Percentiles rank a stretch among this genome's conserved stretches.
These are phyloP conservation scores for Drosophila micromelanica DNA, from an alignment of 1,140 invertebrate species.

Conservation along the genomic window DNA sequence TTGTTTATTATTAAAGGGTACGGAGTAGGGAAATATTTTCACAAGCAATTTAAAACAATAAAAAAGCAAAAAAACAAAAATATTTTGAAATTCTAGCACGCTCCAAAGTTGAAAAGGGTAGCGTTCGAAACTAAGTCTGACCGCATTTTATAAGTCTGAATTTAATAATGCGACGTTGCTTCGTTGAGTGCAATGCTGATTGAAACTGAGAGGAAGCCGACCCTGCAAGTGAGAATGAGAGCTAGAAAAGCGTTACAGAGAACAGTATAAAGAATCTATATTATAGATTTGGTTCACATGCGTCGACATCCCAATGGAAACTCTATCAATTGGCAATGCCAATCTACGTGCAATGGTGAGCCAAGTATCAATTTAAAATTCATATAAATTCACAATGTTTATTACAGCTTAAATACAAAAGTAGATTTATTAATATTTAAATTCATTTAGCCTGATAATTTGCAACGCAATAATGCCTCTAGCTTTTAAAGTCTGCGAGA, in stretches of 20 bases:
- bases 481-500: too few relatives aligned
- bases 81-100: slow-evolving; percentile 15
- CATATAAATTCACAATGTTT: slow-evolving; percentile 4
- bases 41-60: slow-evolving; percentile 8
- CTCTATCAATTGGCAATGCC: slow-evolving; percentile 43
- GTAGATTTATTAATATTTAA: neutral
- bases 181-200: slow-evolving; percentile 38
- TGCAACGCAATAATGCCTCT: too few relatives aligned
- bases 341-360: slow-evolving; percentile 48
- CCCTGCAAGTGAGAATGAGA: neutral
- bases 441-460: neutral
- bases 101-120: neutral
- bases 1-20: too few relatives aligned
- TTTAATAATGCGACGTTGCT: slow-evolving; percentile 1
- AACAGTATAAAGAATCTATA: slow-evolving; percentile 12
- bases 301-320: neutral
- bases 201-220: slow-evolving; percentile 18
- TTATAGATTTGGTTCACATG: slow-evolving; percentile 8
- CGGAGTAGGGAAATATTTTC: neutral
- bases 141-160: slow-evolving; percentile 20
- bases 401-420: neutral
- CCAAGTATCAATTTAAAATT: slow-evolving; percentile 54
- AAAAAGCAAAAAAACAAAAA: neutral
- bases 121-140: slow-evolving; percentile 4
- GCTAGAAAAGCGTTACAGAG: slow-evolving; percentile 37